Percentiles rank a stretch among this genome's conserved stretches.
These are phyloP conservation scores for Neodontobutis hainanensis DNA, from an alignment of 2,113 vertebrate species.

Conservation along the genomic window DNA sequence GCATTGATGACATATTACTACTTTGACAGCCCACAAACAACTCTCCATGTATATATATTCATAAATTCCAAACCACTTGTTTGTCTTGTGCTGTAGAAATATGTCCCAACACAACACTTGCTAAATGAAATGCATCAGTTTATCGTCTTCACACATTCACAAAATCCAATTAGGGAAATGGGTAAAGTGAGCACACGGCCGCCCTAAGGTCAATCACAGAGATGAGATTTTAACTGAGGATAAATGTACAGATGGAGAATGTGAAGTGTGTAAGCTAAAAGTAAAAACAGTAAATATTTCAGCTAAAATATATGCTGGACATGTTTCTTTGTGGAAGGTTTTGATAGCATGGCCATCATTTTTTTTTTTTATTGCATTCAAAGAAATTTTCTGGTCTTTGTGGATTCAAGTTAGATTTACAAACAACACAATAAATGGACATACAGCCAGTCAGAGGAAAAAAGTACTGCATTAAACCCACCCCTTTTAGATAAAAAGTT, in stretches of 20 bases:
- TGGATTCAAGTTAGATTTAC: too few relatives aligned
- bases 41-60: slow-evolving; percentile 11
- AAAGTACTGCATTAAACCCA: too few relatives aligned
- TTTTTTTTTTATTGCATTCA: too few relatives aligned
- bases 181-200: background rate
- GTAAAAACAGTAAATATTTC: too few relatives aligned
- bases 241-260: background rate
- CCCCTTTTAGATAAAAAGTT: too few relatives aligned
- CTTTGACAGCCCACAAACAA: background rate
- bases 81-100: slow-evolving; percentile 4
- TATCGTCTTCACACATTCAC: background rate
- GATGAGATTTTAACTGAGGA: background rate
- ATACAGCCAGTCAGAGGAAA: too few relatives aligned
- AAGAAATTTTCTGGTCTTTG: too few relatives aligned
- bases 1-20: background rate
- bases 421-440: too few relatives aligned
- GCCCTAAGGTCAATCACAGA: background rate
- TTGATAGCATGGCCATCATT: too few relatives aligned
- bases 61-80: slow-evolving; percentile 31
- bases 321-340: too few relatives aligned
- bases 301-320: too few relatives aligned
- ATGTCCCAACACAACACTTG: background rate
- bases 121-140: background rate
- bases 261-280: too few relatives aligned
- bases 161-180: background rate